Evolutionary conservation across 2,797 vertebrate genomes (phyloP), one percentile per base, ranked within the genome.

Genomic region (Mus caroli): DNA sequence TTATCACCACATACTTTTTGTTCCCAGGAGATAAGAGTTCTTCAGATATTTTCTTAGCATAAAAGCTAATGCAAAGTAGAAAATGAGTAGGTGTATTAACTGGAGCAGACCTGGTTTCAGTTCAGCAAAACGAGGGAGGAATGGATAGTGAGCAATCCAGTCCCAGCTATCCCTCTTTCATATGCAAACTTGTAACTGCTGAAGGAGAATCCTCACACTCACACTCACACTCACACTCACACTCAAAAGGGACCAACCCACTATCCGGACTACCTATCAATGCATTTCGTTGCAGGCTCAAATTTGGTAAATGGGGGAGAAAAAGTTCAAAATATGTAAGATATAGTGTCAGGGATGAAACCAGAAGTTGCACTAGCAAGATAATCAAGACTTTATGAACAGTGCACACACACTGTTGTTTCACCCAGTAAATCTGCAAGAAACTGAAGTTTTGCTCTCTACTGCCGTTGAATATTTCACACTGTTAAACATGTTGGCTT

Each of bases 21-120:
- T 97, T 97, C 87, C 95, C 91, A 71, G 67, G 88, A 96, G 91
- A 97, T 56, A 95, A 95, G 95, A 96, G 88, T 95, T 94, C 91
- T 95, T 96, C 84, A 97, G 96, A 97, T 67, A 94, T 96, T 97
- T 96, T 94, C 92, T 94, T 92, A 92, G 80, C 86, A 95, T 95
- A 95, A 97, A 97, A 97, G 92, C 86, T 71, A 43, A 79, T 88
- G 46, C 91, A 96, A 97, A 96, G 96, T 87, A 96, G 95, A 95
- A 97, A 97, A 97, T 93, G 92, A 96, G 94, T 95, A 95, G 95
- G 94, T 94, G 88, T 89, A 94, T 88, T 95, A 95, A 88, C 82
- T 84, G 96, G 96, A 91, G 58, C 88, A 76, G 60, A 94, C 94
- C 95, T 46, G 26, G 88, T 96, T 97, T 94, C 73, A 92, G 89